Percentiles rank a stretch among this genome's conserved stretches.
These are phyloP conservation scores for Acrobasis consociella DNA, from an alignment of 2,888 invertebrate genomes.

Conservation along the genomic window DNA sequence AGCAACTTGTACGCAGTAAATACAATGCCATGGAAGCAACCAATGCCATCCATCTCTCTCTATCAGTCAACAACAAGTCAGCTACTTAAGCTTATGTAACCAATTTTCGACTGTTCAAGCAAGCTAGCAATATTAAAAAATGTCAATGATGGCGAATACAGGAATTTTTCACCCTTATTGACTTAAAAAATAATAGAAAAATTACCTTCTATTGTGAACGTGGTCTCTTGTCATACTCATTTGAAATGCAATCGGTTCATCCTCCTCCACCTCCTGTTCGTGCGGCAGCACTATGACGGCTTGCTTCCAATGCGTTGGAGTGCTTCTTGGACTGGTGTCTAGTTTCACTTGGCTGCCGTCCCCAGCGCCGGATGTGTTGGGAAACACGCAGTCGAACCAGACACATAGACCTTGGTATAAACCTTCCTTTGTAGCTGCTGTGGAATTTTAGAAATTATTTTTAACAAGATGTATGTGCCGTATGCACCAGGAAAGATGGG, in stretches of 20 bases:
- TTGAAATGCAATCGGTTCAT: slow-evolving; percentile 87
- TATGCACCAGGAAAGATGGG: too few relatives aligned
- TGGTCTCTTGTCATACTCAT: slow-evolving; percentile 82
- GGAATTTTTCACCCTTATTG: too few relatives aligned
- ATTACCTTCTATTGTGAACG: slow-evolving; percentile 72
- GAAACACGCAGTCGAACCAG: slow-evolving; percentile 92
- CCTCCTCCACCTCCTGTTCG: slow-evolving; percentile 77
- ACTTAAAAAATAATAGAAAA: too few relatives aligned
- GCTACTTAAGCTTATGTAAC: too few relatives aligned
- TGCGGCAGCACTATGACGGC: slow-evolving; percentile 91
- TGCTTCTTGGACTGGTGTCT: slow-evolving; percentile 88
- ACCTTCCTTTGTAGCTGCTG: slow-evolving; percentile 82
- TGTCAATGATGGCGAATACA: too few relatives aligned
- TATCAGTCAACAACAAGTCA: too few relatives aligned
- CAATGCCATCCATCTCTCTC: too few relatives aligned
- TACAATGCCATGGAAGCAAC: too few relatives aligned
- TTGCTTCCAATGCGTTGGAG: slow-evolving; percentile 96
- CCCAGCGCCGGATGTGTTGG: slow-evolving; percentile 62
- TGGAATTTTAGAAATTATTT: slow-evolving; percentile 12
- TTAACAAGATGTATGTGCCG: not conserved
- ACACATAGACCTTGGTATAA: slow-evolving; percentile 88
- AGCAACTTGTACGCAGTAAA: too few relatives aligned
- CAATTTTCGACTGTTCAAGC: too few relatives aligned
- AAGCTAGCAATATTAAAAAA: too few relatives aligned
- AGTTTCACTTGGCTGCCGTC: slow-evolving; percentile 84